These are phyloP conservation scores for Atlantisia rogersi DNA, from an alignment of 2,113 vertebrate species.

Conservation along the genomic window DNA sequence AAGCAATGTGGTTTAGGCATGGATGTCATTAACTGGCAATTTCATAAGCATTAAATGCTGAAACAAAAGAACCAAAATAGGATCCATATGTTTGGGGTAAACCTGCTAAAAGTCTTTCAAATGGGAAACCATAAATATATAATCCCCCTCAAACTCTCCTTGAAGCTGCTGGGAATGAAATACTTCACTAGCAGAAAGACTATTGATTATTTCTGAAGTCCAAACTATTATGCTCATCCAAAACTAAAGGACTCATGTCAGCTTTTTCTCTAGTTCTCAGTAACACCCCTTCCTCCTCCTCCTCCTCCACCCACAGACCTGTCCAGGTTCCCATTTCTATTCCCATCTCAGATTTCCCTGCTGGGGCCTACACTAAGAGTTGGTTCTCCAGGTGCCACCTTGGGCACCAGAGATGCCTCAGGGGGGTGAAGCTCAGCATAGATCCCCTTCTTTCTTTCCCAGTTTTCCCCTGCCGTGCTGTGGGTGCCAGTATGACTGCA, in stretches of 20 bases:
- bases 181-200: neutral
- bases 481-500: rapidly evolving
- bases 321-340: neutral
- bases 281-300: neutral
- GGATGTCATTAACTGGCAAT: slow-evolving; percentile 70
- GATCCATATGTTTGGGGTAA: slow-evolving; percentile 55
- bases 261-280: neutral
- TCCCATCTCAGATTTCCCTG: neutral
- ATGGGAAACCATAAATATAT: slow-evolving; percentile 55
- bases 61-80: slow-evolving; percentile 66
- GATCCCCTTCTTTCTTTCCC: neutral
- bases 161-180: neutral
- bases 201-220: neutral
- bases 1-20: slow-evolving; percentile 44
- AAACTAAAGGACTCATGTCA: neutral
- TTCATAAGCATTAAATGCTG: slow-evolving; percentile 63
- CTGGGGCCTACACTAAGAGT: rapidly evolving
- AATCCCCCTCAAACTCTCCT: neutral
- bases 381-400: neutral
- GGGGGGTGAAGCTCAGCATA: rapidly evolving
- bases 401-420: neutral
- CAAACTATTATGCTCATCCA: neutral
- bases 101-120: slow-evolving; percentile 62
- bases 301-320: neutral
- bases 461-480: rapidly evolving